These are phyloP conservation scores for Sebastes fasciatus DNA, from an alignment of 2,113 vertebrate genomes.

Conservation along the genomic window DNA sequence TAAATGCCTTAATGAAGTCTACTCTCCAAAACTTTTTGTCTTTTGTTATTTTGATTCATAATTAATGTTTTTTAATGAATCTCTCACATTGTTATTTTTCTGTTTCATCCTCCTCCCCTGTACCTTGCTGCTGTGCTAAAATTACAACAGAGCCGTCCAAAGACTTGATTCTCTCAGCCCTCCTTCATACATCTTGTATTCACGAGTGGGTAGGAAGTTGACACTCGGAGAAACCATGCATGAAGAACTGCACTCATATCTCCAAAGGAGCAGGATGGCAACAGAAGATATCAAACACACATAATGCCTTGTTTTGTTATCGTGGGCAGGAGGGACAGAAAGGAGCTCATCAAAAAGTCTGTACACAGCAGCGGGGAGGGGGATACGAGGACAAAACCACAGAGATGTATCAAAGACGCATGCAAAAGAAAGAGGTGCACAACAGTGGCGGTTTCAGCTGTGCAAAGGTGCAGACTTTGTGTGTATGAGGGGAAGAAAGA, in stretches of 20 bases:
- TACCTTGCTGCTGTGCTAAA: neutral
- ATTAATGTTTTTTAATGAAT: no score
- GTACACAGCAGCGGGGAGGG: conserved; percentile 1
- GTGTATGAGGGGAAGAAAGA: conserved; percentile 43
- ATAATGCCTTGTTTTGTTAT: conserved; percentile 36
- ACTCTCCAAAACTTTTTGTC: no score
- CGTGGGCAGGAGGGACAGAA: conserved; percentile 25
- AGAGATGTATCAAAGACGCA: conserved; percentile 44
- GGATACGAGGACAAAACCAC: conserved; percentile 14
- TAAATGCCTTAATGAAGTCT: no score
- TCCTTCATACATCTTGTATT: conserved; percentile 42
- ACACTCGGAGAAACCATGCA: conserved; percentile 62
- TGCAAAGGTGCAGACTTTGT: conserved; percentile 25
- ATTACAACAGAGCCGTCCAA: conserved; percentile 26
- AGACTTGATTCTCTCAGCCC: conserved; percentile 79
- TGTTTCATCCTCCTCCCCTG: conserved; percentile 3
- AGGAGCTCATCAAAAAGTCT: conserved; percentile 23
- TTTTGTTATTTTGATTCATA: neutral
- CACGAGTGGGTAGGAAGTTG: conserved; percentile 44
- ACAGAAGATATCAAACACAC: conserved; percentile 48
- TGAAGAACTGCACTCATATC: conserved; percentile 53
- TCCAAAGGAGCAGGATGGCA: conserved; percentile 57
- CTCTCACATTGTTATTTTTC: neutral
- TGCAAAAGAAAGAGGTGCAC: conserved; percentile 48
- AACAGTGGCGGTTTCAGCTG: conserved; percentile 46